Conservation (phyloP, 2,113 vertebrate genomes). For the Passerina amoena region DNA sequence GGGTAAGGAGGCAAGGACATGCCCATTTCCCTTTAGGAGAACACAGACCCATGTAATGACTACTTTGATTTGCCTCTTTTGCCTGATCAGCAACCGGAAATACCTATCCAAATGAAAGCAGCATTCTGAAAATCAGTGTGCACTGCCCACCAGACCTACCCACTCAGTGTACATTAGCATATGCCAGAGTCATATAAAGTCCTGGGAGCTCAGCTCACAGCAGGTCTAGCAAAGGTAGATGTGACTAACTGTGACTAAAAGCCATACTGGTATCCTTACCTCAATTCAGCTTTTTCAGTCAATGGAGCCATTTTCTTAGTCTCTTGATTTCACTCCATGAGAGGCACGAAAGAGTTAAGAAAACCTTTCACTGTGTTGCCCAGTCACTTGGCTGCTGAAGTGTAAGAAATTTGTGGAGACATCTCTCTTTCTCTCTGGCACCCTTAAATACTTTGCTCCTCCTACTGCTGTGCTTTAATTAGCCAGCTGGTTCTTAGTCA, state of each 20-base stretch:
- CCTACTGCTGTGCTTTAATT: constrained; percentile 63
- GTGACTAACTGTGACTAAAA: neutral
- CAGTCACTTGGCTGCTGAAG: constrained; percentile 4
- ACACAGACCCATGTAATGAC: neutral
- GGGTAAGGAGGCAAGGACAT: neutral
- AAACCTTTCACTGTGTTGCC: neutral
- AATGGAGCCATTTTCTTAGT: constrained; percentile 57
- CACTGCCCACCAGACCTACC: neutral
- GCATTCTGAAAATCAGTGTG: neutral
- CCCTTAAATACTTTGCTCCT: constrained; percentile 59
- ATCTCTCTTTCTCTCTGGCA: neutral
- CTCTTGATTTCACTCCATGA: neutral
- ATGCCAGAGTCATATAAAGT: neutral
- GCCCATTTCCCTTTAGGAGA: neutral
- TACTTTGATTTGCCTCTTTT: neutral
- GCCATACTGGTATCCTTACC: constrained; percentile 1
- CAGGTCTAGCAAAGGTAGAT: neutral
- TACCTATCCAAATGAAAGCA: neutral
- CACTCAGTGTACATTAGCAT: neutral
- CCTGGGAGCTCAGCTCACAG: neutral
- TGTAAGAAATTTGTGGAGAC: constrained; percentile 18
- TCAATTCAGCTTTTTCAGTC: constrained; percentile 46
- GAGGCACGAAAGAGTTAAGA: neutral
- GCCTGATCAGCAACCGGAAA: neutral
- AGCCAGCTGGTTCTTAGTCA: constrained; percentile 60